Base-by-base conservation (phyloP, 1,140 invertebrate species). In the Sycophila sp. region DNA sequence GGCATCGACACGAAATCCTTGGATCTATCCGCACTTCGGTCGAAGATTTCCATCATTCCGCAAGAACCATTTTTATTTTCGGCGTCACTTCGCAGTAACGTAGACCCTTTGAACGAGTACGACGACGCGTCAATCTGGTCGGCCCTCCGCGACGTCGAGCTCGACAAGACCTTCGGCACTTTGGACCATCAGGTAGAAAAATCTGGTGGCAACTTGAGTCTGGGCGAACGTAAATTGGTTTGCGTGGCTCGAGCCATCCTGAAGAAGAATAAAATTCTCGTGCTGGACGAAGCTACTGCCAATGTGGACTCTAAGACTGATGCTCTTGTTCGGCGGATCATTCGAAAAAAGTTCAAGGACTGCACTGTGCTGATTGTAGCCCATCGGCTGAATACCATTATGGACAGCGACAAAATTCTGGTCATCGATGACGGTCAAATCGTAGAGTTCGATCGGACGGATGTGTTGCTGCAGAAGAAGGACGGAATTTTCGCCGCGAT, bases 231-330 rank as follows among this genome's bases (percentile, higher is more conserved):
- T 28, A 93, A 94, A 76, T 81, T 94, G 11, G 78, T 94, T 0
- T 94, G 92, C 71, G 83, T 94, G 56, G 91, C 90, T 0, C 79
- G 91, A 74, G 90, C 91, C 1, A 87, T 93, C 66, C 78, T 93
- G 4, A 83, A 89, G 49, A 90, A 91, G 24, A 90, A 90, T 75
- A 88, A 87, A 68, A 88, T 94, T 74, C 78, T 94, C 2, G 87
- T 94, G 67, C 77, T 94, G 56, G 93, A 94, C 77, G 93, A 94
- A 83, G 93, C 93, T 0, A 94, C 93, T 0, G 93, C 93, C 1
- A 91, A 92, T 63, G 90, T 94, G 1, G 93, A 94, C 80, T 81
- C 86, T 0, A 81, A 91, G 85, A 91, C 80, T 60, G 84, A 77
- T 87, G 88, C 34, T 82, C 87, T 80, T 71, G 89, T 71, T 76